Percentiles rank a stretch among this genome's conserved stretches.
phyloP scores from a whole-genome alignment of 2,888 invertebrate genomes.

The Acholoe squamosa region DNA sequence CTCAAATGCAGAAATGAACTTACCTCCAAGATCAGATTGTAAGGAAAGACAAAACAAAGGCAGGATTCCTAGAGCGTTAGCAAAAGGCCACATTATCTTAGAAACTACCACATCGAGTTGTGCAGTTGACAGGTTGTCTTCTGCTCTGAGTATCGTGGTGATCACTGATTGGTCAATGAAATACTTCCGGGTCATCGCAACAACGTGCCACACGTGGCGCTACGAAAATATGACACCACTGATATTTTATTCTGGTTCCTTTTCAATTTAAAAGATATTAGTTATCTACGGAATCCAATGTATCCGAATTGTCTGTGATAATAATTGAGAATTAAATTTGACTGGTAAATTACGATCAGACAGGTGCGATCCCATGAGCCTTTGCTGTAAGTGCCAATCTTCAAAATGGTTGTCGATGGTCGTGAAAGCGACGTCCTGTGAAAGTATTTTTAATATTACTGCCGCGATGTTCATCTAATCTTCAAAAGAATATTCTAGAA shows the following conservation, averaged over 20 bases:
- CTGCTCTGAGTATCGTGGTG: conserved; percentile 47
- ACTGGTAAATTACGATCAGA: too few relatives aligned
- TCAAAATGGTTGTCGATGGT: conserved; percentile 30
- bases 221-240: neutral
- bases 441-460: neutral
- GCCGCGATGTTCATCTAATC: neutral
- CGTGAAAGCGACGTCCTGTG: neutral
- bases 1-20: neutral
- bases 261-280: neutral
- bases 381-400: neutral
- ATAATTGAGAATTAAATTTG: too few relatives aligned
- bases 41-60: conserved; percentile 35
- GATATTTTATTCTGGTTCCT: neutral
- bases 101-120: neutral
- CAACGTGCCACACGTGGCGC: conserved; percentile 10
- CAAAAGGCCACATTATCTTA: conserved; percentile 44
- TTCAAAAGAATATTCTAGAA: neutral
- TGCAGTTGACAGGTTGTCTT: conserved; percentile 4
- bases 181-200: conserved; percentile 50
- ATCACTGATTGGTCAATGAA: conserved; percentile 35
- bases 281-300: neutral
- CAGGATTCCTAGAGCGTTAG: conserved; percentile 28
- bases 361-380: neutral
- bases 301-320: too few relatives aligned
- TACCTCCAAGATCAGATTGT: conserved; percentile 40